A percentile compares a stretch with the other conserved stretches of the same genome.
phyloP scores from a whole-genome alignment of 2,113 vertebrate species.

The Lichenostomus cassidix region DNA sequence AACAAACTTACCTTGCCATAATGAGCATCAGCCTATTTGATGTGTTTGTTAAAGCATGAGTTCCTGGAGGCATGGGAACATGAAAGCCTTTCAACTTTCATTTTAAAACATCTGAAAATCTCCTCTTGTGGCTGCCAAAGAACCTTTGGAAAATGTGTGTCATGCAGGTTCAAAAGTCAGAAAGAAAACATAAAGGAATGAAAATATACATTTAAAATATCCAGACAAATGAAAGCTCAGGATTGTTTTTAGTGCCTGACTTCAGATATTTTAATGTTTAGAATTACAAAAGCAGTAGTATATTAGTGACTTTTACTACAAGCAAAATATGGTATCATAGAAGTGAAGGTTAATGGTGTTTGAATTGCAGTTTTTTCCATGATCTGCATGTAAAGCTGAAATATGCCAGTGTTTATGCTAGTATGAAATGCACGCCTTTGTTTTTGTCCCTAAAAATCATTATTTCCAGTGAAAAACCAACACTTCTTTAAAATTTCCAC shows the following conservation, averaged over 20 bases:
- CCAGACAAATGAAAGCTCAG: not conserved
- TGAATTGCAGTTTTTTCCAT: not conserved
- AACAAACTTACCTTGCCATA: not conserved
- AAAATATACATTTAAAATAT: not conserved
- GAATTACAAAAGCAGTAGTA: not conserved
- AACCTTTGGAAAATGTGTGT: not conserved
- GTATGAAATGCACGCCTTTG: fast-evolving
- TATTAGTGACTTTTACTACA: not conserved
- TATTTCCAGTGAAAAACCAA: not conserved
- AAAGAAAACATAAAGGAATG: not conserved
- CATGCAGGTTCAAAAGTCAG: not conserved
- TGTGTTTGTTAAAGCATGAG: not conserved
- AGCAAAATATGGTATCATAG: not conserved
- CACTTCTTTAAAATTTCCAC: not conserved
- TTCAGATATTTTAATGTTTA: not conserved
- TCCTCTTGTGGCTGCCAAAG: not conserved
- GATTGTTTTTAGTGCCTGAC: not conserved
- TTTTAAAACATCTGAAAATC: not conserved
- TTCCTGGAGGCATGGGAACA: not conserved
- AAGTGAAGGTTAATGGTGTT: not conserved
- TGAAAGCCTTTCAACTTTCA: not conserved
- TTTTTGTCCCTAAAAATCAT: not conserved
- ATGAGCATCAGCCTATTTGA: not conserved
- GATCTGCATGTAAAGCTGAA: not conserved
- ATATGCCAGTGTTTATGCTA: not conserved